Conservation (phyloP, 2,797 vertebrate species). For the Gallinago solitaria region DNA sequence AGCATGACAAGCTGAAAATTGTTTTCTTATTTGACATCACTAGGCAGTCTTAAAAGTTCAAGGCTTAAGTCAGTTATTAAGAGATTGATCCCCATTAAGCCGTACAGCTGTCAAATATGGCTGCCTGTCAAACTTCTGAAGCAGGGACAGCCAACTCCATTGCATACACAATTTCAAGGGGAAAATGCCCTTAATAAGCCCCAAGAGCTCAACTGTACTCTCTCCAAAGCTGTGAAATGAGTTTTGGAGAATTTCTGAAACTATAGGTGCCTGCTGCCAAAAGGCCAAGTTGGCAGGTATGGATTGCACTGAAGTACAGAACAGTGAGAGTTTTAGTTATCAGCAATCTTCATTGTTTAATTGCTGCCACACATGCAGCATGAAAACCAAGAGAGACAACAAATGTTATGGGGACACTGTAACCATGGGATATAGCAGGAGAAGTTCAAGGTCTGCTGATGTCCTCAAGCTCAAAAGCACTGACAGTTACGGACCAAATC, state of each 20-base stretch:
- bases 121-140: not conserved
- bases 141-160: not conserved
- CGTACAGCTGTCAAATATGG: not conserved
- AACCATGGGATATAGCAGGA: not conserved
- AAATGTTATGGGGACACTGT: not conserved
- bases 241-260: not conserved
- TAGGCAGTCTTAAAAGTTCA: not conserved
- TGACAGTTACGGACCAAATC: not conserved
- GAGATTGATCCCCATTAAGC: not conserved
- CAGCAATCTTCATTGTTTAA: not conserved
- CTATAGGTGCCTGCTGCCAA: not conserved
- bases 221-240: not conserved
- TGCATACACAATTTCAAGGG: not conserved
- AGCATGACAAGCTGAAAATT: slow-evolving; percentile 39
- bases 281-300: not conserved
- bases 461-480: not conserved
- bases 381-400: not conserved
- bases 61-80: slow-evolving; percentile 9
- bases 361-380: not conserved
- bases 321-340: not conserved
- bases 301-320: not conserved
- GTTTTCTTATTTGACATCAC: slow-evolving; percentile 31
- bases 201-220: not conserved
- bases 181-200: not conserved
- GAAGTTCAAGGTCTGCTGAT: not conserved